Base-by-base conservation (phyloP, 92 coral and sea anemone species). In the Epizoanthus rinbou region DNA sequence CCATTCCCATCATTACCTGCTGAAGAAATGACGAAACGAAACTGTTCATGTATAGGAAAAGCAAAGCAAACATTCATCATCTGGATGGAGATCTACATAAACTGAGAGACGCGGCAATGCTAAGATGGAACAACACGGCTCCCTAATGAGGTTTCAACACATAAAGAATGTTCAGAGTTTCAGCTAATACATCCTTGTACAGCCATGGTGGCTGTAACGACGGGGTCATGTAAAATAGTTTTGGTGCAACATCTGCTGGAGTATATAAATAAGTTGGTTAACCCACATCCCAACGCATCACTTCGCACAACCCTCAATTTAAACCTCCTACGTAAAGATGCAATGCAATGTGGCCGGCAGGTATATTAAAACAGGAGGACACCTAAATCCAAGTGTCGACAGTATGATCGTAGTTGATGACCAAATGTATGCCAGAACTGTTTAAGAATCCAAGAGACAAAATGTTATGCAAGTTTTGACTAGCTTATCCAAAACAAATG, bases 311-410 rank as follows among this genome's bases (percentile, higher is more conserved):
- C 7, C 7, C 47, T 4, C 71, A 76, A 19, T 76, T 72, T 72
- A 72, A 76, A 37, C 82, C 82, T 22, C 82, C 24, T 76, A 76
- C 82, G 64, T 15, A 76, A 76, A 76, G 66, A 76, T 76, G 82
- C 19, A 76, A 69, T 76, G 53, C 82, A 24, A 8, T 71, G 43
- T 71, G 21, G 58, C 47, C 8, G 76, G 76, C 82, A 37, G 82
- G 57, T 76, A 45, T 56, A 15, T 21, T 76, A 17, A 72, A 76
- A 57, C 28, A 76, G 82, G 82, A 76, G 28, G 82, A 72, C 57
- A 76, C 66, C 35, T 57, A 37, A 22, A 76, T 76, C 28, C 19
- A 57, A 76, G 28, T 76, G 31, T 76, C 31, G 57, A 76, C 53
- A 76, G 56, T 68, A 22, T 76, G 82, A 22, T 76, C 17, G 72